These are phyloP conservation scores for Sphaerophoria taeniata DNA, from an alignment of 2,888 invertebrate species.

Conservation along the genomic window DNA sequence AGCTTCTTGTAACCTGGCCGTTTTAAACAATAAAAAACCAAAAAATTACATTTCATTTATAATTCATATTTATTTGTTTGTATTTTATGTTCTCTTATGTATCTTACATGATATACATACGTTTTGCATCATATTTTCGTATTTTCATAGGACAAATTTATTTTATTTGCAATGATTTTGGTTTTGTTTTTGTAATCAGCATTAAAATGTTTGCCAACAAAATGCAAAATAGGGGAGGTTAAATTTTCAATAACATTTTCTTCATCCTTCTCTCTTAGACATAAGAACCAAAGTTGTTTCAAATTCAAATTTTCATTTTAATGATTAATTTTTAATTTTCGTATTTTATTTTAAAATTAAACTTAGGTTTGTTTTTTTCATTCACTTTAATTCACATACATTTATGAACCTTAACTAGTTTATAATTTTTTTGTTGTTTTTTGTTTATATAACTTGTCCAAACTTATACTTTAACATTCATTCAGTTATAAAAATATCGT, in stretches of 20 bases:
- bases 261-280: constrained; percentile 26
- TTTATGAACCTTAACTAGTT: neutral
- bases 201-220: constrained; percentile 60
- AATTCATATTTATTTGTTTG: constrained; percentile 62
- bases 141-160: constrained; percentile 65
- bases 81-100: constrained; percentile 52
- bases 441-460: neutral
- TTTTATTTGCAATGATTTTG: constrained; percentile 18
- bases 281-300: constrained; percentile 42
- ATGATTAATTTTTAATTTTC: neutral
- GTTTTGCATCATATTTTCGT: constrained; percentile 12
- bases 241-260: neutral
- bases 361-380: constrained; percentile 21
- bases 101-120: constrained; percentile 68
- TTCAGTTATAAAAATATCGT: constrained; percentile 7
- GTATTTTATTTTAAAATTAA: constrained; percentile 11
- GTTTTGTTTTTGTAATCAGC: constrained; percentile 38
- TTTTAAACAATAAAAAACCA: neutral
- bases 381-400: constrained; percentile 23
- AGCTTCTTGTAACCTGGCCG: neutral
- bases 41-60: constrained; percentile 39
- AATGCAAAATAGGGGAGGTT: constrained; percentile 66
- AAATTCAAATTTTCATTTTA: constrained; percentile 23
- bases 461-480: constrained; percentile 27
- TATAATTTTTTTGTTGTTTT: constrained; percentile 8